A percentile compares a stretch with the other conserved stretches of the same genome.
Evolutionary conservation across 1,140 invertebrate genomes (phyloP).

Genomic region (Meloidogyne floridensis): DNA sequence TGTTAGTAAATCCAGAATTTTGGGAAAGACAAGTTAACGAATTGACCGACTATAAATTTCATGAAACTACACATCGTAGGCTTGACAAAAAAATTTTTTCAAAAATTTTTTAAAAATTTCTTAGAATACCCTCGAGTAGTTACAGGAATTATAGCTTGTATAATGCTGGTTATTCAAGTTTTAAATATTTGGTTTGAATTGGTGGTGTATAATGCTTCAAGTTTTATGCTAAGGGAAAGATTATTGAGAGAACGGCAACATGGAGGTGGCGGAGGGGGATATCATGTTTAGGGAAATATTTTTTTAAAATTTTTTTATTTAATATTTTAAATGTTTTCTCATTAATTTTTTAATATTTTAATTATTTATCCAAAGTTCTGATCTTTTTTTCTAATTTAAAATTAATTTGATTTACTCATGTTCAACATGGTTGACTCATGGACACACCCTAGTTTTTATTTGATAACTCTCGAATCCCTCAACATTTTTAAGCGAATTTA

Average conservation of each 20-base stretch:
- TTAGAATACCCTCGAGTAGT: conserved; percentile 24
- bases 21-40: conserved; percentile 24
- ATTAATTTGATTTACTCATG: no score
- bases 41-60: conserved; percentile 14
- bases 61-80: conserved; percentile 21
- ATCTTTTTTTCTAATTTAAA: no score
- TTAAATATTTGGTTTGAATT: conserved; percentile 33
- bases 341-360: background rate
- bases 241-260: background rate
- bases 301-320: background rate
- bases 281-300: background rate
- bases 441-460: no score
- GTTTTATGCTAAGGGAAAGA: conserved; percentile 15
- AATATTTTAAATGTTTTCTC: background rate
- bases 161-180: conserved; percentile 25
- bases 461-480: no score
- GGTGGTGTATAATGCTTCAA: conserved; percentile 25
- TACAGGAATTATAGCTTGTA: conserved; percentile 3
- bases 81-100: background rate
- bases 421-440: no score
- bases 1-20: conserved; percentile 25
- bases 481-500: no score
- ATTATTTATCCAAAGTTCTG: background rate
- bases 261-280: background rate
- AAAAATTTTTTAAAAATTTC: background rate